A percentile compares a stretch with the other conserved stretches of the same genome.
Conservation (phyloP, 2,113 vertebrate genomes). For the Vicugna pacos region DNA sequence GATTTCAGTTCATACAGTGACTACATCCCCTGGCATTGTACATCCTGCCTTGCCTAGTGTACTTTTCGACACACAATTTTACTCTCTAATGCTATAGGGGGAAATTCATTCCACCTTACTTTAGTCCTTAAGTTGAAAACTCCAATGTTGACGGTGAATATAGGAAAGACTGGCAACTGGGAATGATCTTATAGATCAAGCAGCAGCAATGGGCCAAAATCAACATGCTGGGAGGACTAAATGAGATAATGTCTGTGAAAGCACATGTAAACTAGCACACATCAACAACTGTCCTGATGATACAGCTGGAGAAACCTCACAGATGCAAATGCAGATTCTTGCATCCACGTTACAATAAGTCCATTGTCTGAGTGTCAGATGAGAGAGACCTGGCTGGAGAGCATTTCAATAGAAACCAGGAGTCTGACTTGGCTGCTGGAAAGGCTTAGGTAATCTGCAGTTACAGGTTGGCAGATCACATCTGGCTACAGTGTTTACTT, state of each 20-base stretch:
- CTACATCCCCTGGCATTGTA: neutral
- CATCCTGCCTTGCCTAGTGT: neutral
- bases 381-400: neutral
- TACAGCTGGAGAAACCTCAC: neutral
- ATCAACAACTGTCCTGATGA: neutral
- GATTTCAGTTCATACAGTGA: neutral
- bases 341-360: neutral
- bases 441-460: slow-evolving; percentile 58
- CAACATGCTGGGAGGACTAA: slow-evolving; percentile 42
- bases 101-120: neutral
- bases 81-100: neutral
- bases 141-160: neutral
- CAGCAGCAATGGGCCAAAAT: neutral
- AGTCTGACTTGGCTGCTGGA: slow-evolving; percentile 24
- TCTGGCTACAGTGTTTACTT: neutral
- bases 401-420: slow-evolving; percentile 13
- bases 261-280: neutral
- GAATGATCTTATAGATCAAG: neutral
- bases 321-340: slow-evolving; percentile 14
- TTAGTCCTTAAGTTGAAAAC: neutral
- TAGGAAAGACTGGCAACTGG: neutral
- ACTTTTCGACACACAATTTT: neutral
- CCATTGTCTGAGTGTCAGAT: slow-evolving; percentile 16
- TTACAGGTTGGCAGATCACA: neutral
- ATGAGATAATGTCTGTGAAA: slow-evolving; percentile 72